A percentile compares a stretch with the other conserved stretches of the same genome.
phyloP scores from a whole-genome alignment of 2,113 vertebrate species.

The Myrmecobius fasciatus region DNA sequence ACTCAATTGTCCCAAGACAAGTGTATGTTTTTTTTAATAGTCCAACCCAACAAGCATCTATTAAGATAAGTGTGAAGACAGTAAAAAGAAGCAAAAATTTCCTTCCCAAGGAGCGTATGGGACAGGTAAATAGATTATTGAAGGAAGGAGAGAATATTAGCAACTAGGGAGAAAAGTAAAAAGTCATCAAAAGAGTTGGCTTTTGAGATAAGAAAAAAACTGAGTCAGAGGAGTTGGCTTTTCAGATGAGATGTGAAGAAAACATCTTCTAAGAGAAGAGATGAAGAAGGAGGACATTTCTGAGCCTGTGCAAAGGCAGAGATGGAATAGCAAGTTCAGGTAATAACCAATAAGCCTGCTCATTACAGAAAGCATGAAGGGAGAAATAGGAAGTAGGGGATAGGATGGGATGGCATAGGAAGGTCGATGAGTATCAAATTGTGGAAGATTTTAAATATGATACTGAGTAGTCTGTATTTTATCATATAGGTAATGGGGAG shows the following conservation, averaged over 20 bases:
- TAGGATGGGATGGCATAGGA: not conserved
- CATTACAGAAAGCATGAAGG: not conserved
- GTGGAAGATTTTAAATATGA: not conserved
- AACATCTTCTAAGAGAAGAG: not conserved
- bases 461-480: not conserved
- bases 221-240: not conserved
- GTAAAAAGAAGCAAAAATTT: not conserved
- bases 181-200: not conserved
- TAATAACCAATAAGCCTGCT: not conserved
- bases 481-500: not conserved
- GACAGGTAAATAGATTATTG: not conserved
- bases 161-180: not conserved
- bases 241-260: not conserved
- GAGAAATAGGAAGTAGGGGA: not conserved
- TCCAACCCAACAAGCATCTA: not conserved
- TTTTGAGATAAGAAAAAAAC: too few species aligned
- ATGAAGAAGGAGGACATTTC: not conserved
- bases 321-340: not conserved
- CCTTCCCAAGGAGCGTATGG: not conserved
- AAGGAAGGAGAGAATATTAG: not conserved
- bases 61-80: not conserved
- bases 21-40: not conserved
- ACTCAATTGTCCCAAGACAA: not conserved
- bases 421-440: not conserved
- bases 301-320: not conserved